Conservation (phyloP, 2,888 invertebrate species). For the Automeris io region DNA sequence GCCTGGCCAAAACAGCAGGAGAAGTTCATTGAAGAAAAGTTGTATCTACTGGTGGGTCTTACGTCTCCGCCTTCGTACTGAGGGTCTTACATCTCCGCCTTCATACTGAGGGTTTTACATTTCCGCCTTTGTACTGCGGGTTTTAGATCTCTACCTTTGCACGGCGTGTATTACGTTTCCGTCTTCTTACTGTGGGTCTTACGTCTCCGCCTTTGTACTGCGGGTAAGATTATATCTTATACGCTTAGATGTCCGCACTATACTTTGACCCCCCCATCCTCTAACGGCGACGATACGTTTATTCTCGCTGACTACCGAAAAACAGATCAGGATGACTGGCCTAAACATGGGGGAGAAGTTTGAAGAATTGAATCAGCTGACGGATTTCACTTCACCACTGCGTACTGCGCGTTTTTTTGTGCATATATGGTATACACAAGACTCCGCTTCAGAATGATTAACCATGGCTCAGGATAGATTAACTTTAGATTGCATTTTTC, state of each 20-base stretch:
- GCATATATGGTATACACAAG: no score
- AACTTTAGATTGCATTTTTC: no score
- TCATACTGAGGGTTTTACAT: no score
- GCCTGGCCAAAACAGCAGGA: constrained; percentile 92
- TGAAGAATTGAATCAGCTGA: constrained; percentile 89
- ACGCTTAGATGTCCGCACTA: constrained; percentile 87
- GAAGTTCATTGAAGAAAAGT: constrained; percentile 92
- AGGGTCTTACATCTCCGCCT: no score
- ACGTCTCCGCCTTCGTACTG: constrained; percentile 95
- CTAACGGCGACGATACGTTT: constrained; percentile 92
- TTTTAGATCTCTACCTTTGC: no score
- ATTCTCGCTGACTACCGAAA: constrained; percentile 90
- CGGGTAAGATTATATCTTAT: constrained; percentile 84
- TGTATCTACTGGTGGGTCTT: constrained; percentile 89
- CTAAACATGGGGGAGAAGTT: constrained; percentile 90
- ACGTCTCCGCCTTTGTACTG: no score
- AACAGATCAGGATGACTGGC: constrained; percentile 97
- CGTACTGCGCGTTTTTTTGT: no score
- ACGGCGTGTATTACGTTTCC: no score
- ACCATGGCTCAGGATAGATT: no score
- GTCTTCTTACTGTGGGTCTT: no score
- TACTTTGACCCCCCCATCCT: constrained; percentile 91
- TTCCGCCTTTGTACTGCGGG: no score
- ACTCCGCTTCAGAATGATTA: no score
- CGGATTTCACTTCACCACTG: constrained; percentile 93